phyloP scores from a whole-genome alignment of 2,113 vertebrate species.

The Upupa epops region DNA sequence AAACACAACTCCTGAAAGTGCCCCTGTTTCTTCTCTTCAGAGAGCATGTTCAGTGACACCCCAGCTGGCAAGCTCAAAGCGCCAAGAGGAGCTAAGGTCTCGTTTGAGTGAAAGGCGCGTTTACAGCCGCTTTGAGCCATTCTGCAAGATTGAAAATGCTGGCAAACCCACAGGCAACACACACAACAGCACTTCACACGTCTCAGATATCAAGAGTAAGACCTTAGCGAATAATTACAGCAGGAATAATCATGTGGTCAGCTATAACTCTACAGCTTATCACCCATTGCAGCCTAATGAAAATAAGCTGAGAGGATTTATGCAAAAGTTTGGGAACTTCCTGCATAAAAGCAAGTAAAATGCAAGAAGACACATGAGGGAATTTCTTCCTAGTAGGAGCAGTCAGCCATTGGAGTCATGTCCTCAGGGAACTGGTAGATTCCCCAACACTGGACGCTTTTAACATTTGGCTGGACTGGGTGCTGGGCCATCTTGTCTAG shows the following conservation, averaged over 20 bases:
- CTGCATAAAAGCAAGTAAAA: slow-evolving; percentile 86
- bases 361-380: too few species aligned
- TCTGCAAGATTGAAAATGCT: slow-evolving; percentile 80
- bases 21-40: slow-evolving; percentile 35
- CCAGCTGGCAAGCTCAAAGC: slow-evolving; percentile 28
- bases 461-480: too few species aligned
- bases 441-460: too few species aligned
- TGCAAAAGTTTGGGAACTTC: slow-evolving; percentile 88
- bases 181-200: slow-evolving; percentile 40
- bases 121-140: slow-evolving; percentile 88
- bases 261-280: slow-evolving; percentile 66
- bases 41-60: background rate
- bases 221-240: slow-evolving; percentile 56
- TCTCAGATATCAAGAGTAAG: slow-evolving; percentile 74
- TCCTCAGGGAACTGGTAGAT: too few species aligned
- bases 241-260: slow-evolving; percentile 67
- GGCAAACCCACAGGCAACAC: slow-evolving; percentile 15
- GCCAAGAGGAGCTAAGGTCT: slow-evolving; percentile 64
- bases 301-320: slow-evolving; percentile 88
- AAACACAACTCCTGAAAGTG: slow-evolving; percentile 9
- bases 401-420: too few species aligned
- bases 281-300: slow-evolving; percentile 78
- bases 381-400: too few species aligned
- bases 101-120: slow-evolving; percentile 73
- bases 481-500: too few species aligned